Percentiles rank a stretch among this genome's conserved stretches.
Conservation (phyloP, 2,888 invertebrate genomes). For the Conchocele bisecta region DNA sequence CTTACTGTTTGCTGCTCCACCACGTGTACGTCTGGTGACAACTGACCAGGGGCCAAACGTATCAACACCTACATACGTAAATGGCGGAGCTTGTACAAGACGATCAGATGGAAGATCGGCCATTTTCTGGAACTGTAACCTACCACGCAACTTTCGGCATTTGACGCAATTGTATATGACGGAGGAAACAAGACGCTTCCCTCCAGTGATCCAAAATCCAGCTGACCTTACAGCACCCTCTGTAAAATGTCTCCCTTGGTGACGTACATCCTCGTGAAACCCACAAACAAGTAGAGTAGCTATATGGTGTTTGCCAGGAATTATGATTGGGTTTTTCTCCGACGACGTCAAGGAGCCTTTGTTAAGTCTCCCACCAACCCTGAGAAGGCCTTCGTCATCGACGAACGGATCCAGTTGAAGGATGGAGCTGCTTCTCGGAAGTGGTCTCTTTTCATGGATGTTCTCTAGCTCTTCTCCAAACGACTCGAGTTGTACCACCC, state of each 20-base stretch:
- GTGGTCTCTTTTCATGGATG: no score
- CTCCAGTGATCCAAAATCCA: constrained; percentile 46
- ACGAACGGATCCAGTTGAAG: no score
- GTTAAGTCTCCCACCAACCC: constrained; percentile 27
- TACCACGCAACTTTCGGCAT: constrained; percentile 28
- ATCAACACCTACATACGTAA: constrained; percentile 47
- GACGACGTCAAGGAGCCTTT: constrained; percentile 2
- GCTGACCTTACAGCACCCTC: constrained; percentile 43
- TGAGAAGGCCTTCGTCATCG: no score
- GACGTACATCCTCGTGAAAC: constrained; percentile 38
- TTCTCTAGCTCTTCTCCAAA: no score
- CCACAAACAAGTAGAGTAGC: constrained; percentile 24
- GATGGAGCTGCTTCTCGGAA: no score
- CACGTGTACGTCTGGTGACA: constrained; percentile 23
- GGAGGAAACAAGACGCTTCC: constrained; percentile 20
- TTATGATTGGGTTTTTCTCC: constrained; percentile 30
- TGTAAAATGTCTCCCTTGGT: constrained; percentile 52
- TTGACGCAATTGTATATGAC: constrained; percentile 32
- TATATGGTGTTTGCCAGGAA: constrained; percentile 41
- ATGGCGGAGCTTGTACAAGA: constrained; percentile 40
- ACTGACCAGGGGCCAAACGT: constrained; percentile 43
- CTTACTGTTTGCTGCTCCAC: constrained; percentile 35
- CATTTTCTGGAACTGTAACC: constrained; percentile 37
- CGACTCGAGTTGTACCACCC: no score
- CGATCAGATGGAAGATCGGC: constrained; percentile 50